Evolutionary conservation across 2,113 vertebrate species (phyloP), one percentile per base, ranked within the genome.

Genomic region (Atherinomorus stipes): DNA sequence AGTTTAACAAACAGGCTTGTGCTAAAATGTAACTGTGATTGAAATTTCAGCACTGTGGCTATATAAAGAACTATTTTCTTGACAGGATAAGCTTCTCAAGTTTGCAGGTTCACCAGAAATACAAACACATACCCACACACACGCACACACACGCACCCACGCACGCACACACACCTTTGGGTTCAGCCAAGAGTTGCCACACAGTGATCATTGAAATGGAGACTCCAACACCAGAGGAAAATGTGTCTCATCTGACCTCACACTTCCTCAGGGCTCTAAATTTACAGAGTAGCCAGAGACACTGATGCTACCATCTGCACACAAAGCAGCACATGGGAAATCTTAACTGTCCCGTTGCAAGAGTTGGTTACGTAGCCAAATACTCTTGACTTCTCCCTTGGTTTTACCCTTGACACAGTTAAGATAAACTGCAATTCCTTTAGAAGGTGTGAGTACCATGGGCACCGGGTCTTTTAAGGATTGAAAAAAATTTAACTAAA

Each of bases 351-450:
- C 3, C 3, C 15, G 45, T 4, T 11, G 3, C 19, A 61, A 38
- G 25, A 44, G 57, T 18, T 76, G 12, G 37, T 60, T 44, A 75
- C 22, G 22, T 28, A 42, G 22, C 10, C 34, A 62, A 67, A 66
- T 38, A 53, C 18, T 45, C 16, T 42, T 69, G 38, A 47, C 23
- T 64, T 65, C 16, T n/a, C 2, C 18, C 53, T 21, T 60, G 21
- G 1, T 12, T 47, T 49, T n/a, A 54, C 53, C 18, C 44, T 19
- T 47, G 44, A 47, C 19, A 19, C 44, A n/a, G 44, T 19, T 16
- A n/a, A n/a, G 19, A 4, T 7, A 47, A 18, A 52, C 19, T 51
- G 1, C 16, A 67, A 47, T 34, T 52, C 18, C 18, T 47, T 56
- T 8, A 22, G 10, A 47, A 47, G n/a, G 31, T 34, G 31, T 34